A percentile compares a stretch with the other conserved stretches of the same genome.
These are phyloP conservation scores for Melanerpes aurifrons DNA, from an alignment of 2,113 vertebrate genomes.

Conservation along the genomic window DNA sequence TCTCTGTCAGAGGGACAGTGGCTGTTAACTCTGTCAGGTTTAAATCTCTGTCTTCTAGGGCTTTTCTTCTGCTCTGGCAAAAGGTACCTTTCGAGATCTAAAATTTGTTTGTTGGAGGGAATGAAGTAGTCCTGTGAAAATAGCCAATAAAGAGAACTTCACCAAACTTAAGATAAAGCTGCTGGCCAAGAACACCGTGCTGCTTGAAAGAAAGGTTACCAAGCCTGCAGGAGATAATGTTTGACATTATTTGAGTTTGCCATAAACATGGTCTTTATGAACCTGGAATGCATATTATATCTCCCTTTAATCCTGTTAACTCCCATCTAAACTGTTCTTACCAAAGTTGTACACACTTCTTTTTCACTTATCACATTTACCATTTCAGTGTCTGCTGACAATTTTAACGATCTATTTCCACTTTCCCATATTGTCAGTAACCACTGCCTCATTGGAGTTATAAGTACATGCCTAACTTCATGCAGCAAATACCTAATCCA, in stretches of 20 bases:
- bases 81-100: not conserved
- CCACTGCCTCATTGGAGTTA: not conserved
- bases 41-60: not conserved
- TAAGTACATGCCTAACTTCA: not conserved
- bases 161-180: not conserved
- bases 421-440: fast-evolving
- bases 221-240: not conserved
- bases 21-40: fast-evolving
- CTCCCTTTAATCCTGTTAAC: not conserved
- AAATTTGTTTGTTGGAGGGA: not conserved
- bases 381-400: not conserved
- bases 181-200: not conserved
- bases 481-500: not conserved
- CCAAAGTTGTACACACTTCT: not conserved
- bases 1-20: fast-evolving
- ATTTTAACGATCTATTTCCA: not conserved
- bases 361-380: not conserved
- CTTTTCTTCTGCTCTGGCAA: not conserved
- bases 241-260: not conserved
- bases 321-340: not conserved
- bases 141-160: not conserved
- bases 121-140: not conserved
- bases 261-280: not conserved
- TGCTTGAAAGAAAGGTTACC: not conserved
- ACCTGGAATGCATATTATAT: not conserved